Percentiles rank a stretch among this genome's conserved stretches.
Conservation (phyloP, 2,797 vertebrate species). For the Ctenochaetus hawaiiensis region DNA sequence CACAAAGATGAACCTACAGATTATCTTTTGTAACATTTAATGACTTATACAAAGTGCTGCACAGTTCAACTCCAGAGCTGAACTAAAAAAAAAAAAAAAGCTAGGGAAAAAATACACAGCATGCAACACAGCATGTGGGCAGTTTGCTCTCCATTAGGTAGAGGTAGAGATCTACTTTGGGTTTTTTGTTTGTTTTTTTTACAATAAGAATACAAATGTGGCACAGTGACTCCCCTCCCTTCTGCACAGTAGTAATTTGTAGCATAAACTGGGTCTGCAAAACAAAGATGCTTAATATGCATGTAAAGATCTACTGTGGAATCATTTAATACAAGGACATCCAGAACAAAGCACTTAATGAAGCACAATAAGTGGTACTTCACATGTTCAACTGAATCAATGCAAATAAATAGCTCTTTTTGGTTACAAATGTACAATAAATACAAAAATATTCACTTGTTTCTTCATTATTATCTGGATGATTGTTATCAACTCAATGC, state of each 20-base stretch:
- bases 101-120: conserved; percentile 27
- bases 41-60: conserved; percentile 74
- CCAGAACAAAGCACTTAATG: conserved; percentile 58
- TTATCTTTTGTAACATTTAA: conserved; percentile 69
- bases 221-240: conserved; percentile 51
- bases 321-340: conserved; percentile 36
- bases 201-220: conserved; percentile 50
- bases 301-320: conserved; percentile 30
- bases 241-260: conserved; percentile 27
- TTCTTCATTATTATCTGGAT: conserved; percentile 43
- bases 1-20: conserved; percentile 4
- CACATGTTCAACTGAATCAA: conserved; percentile 32
- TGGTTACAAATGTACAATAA: conserved; percentile 82
- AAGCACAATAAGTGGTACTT: conserved; percentile 40
- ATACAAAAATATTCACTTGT: conserved; percentile 82
- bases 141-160: conserved; percentile 50
- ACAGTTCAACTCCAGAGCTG: conserved; percentile 56
- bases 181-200: conserved; percentile 24
- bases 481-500: conserved; percentile 39
- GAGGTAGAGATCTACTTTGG: conserved; percentile 73
- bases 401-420: conserved; percentile 76
- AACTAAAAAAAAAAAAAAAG: conserved; percentile 41
- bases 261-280: conserved; percentile 43
- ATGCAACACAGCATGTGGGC: conserved; percentile 74
- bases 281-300: conserved; percentile 50